Percentiles rank a stretch among this genome's conserved stretches.
phyloP scores from a whole-genome alignment of 2,888 invertebrate genomes.

The Rhagium mordax region DNA sequence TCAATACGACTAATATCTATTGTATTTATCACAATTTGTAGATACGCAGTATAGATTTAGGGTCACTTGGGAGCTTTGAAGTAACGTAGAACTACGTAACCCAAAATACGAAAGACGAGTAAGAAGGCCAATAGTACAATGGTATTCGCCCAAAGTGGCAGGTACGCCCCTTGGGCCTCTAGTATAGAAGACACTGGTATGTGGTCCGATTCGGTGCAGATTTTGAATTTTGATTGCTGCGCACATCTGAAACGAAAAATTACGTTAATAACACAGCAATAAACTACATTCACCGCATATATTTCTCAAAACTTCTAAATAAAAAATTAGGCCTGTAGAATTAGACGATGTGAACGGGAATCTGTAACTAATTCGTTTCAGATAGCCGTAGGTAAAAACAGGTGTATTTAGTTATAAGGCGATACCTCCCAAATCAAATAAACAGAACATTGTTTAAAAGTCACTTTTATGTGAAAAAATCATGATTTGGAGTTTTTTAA shows the following conservation, averaged over 20 bases:
- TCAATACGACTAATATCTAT: slow-evolving; percentile 55
- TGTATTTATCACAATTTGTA: slow-evolving; percentile 60
- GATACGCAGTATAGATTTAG: slow-evolving; percentile 49
- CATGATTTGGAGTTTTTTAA: no score
- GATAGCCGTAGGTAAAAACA: no score
- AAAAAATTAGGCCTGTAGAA: no score
- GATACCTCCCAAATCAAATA: no score
- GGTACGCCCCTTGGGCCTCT: slow-evolving; percentile 76
- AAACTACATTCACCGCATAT: no score
- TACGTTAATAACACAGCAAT: background rate
- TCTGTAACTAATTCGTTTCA: no score
- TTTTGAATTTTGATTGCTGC: slow-evolving; percentile 77
- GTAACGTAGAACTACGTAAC: slow-evolving; percentile 82
- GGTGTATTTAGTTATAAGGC: no score
- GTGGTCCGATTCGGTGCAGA: slow-evolving; percentile 75
- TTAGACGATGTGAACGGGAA: no score
- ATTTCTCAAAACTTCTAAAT: no score
- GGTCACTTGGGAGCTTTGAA: slow-evolving; percentile 78
- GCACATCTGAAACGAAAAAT: slow-evolving; percentile 75
- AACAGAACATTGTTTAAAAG: no score
- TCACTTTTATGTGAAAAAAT: no score
- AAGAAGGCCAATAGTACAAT: slow-evolving; percentile 80
- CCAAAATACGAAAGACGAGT: slow-evolving; percentile 79
- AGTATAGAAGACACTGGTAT: slow-evolving; percentile 80
- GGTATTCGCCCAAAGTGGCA: slow-evolving; percentile 83